Evolutionary conservation across 2,113 vertebrate genomes (phyloP).

Genomic region (Cephalopterus ornatus): DNA sequence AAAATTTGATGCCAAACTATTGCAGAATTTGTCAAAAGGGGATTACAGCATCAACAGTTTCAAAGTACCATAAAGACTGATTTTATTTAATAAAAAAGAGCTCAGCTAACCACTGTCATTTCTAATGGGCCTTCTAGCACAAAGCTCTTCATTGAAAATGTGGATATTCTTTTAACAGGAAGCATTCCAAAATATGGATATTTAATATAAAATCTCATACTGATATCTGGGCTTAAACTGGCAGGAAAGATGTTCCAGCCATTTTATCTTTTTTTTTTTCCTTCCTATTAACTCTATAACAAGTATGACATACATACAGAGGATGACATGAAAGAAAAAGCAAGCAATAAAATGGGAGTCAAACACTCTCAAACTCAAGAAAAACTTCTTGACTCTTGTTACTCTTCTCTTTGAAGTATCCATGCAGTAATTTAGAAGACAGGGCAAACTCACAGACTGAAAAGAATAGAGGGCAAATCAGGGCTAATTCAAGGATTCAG

Average conservation of each 20-base stretch:
- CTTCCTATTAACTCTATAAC: neutral
- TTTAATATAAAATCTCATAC: neutral
- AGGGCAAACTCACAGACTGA: neutral
- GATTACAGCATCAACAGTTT: neutral
- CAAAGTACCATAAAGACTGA: neutral
- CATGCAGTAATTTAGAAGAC: neutral
- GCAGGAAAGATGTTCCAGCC: neutral
- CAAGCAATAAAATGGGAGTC: neutral
- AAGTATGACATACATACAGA: neutral
- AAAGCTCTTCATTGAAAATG: neutral
- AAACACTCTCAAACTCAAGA: slow-evolving; percentile 16
- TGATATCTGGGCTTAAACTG: neutral
- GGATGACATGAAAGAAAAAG: neutral
- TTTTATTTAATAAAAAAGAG: neutral
- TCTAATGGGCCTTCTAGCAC: neutral
- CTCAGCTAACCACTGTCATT: neutral
- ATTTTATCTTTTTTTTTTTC: neutral
- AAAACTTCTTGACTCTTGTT: neutral
- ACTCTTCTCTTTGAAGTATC: neutral
- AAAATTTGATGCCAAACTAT: neutral
- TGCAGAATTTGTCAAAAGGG: neutral
- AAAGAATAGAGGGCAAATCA: slow-evolving; percentile 6
- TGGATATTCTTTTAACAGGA: neutral
- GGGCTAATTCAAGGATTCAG: neutral
- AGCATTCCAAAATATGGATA: neutral